phyloP scores from a whole-genome alignment of 2,113 vertebrate species.

The Rutilus rutilus region DNA sequence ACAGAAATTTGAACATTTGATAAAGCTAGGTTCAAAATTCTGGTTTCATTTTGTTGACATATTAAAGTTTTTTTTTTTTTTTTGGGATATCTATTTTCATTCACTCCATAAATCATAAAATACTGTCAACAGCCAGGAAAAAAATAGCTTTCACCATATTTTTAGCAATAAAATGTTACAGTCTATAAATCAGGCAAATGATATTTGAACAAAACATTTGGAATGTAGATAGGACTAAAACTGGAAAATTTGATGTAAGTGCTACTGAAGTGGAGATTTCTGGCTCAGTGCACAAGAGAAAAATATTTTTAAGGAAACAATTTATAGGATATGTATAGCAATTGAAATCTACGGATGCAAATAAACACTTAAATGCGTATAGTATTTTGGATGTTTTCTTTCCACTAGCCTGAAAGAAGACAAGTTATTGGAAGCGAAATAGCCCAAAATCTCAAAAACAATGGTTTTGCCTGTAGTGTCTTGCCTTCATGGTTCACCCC shows the following conservation, averaged over 20 bases:
- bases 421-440: neutral
- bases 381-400: neutral
- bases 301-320: neutral
- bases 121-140: neutral
- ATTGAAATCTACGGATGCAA: neutral
- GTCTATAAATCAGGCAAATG: neutral
- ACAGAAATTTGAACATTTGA: neutral
- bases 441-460: neutral
- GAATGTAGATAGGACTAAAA: neutral
- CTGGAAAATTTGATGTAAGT: neutral
- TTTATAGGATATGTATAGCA: neutral
- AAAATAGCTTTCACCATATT: neutral
- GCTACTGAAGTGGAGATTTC: neutral
- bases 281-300: neutral
- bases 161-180: neutral
- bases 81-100: neutral
- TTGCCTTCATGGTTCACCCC: neutral
- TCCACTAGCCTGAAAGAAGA: neutral
- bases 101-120: neutral
- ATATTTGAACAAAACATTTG: neutral
- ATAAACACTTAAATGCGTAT: neutral
- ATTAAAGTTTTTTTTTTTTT: neutral
- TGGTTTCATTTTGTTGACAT: neutral
- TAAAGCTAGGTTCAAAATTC: neutral
- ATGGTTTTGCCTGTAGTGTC: neutral